Evolutionary conservation across 2,888 invertebrate genomes (phyloP).

Genomic region (Pherbina coryleti): DNA sequence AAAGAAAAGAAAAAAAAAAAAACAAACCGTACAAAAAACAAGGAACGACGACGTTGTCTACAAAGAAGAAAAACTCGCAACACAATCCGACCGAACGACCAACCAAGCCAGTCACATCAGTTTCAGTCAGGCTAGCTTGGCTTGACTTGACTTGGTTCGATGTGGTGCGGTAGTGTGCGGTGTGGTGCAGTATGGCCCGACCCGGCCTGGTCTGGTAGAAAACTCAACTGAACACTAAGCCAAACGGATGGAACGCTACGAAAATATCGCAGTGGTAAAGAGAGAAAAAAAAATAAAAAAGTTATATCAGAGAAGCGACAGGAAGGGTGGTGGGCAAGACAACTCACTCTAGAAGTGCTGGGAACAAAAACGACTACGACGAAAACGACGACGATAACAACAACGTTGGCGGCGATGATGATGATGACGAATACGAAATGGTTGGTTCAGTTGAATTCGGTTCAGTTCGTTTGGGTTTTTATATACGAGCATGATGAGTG

Average conservation of each 20-base stretch:
- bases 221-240: conserved; percentile 13
- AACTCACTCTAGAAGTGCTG: conserved; percentile 13
- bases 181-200: not conserved
- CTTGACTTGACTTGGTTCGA: not conserved
- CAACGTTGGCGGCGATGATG: conserved; percentile 28
- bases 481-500: not conserved
- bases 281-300: not conserved
- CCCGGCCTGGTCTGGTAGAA: not conserved
- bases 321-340: not conserved
- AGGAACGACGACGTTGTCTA: not conserved
- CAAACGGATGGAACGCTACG: not conserved
- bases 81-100: conserved; percentile 6
- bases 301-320: not conserved
- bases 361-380: conserved; percentile 30
- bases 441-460: conserved; percentile 34
- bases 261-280: not conserved
- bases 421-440: conserved; percentile 36
- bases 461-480: conserved; percentile 36
- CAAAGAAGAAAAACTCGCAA: conserved; percentile 11
- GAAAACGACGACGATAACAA: conserved; percentile 1
- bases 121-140: conserved; percentile 24
- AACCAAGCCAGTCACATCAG: conserved; percentile 22
- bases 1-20: conserved; percentile 33
- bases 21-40: conserved; percentile 29
- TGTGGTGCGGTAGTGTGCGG: not conserved